phyloP scores from a whole-genome alignment of 1,140 invertebrate species.

The Pseudachorutes palmiensis region DNA sequence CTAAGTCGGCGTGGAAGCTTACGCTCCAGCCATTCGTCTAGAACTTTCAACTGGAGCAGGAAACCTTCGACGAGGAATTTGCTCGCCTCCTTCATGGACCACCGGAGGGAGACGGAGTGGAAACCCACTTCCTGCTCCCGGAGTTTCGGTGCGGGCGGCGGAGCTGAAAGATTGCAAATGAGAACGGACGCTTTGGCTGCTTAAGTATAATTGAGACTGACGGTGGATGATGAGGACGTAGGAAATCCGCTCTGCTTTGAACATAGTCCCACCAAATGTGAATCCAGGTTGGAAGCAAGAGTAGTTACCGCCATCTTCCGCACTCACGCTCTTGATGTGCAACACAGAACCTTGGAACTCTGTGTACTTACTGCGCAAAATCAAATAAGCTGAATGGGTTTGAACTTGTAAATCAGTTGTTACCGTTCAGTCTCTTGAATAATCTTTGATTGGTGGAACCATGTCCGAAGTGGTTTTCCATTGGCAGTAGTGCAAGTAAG shows the following conservation, averaged over 20 bases:
- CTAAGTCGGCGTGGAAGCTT: constrained; percentile 54
- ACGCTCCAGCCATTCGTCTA: constrained; percentile 57
- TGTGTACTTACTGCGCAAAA: background rate
- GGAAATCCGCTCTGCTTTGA: constrained; percentile 48
- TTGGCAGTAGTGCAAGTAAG: background rate
- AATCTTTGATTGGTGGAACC: background rate
- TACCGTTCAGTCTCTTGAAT: constrained; percentile 5
- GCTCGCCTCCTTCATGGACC: constrained; percentile 61
- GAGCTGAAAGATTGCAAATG: constrained; percentile 44
- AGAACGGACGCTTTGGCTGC: background rate
- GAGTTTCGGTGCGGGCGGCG: constrained; percentile 57
- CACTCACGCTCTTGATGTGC: background rate
- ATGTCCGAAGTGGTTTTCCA: background rate
- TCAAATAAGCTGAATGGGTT: background rate
- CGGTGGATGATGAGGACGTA: constrained; percentile 55
- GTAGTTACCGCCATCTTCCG: constrained; percentile 5
- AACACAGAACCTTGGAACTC: background rate
- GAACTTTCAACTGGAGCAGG: constrained; percentile 57
- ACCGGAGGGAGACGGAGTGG: constrained; percentile 59
- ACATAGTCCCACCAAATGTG: background rate
- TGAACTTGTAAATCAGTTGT: background rate
- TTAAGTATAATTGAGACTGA: constrained; percentile 25
- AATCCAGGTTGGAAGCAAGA: background rate
- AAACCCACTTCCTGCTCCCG: constrained; percentile 63
- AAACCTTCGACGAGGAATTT: constrained; percentile 58